Conservation (phyloP, 2,888 invertebrate genomes). For the Cylindroiulus punctatus region DNA sequence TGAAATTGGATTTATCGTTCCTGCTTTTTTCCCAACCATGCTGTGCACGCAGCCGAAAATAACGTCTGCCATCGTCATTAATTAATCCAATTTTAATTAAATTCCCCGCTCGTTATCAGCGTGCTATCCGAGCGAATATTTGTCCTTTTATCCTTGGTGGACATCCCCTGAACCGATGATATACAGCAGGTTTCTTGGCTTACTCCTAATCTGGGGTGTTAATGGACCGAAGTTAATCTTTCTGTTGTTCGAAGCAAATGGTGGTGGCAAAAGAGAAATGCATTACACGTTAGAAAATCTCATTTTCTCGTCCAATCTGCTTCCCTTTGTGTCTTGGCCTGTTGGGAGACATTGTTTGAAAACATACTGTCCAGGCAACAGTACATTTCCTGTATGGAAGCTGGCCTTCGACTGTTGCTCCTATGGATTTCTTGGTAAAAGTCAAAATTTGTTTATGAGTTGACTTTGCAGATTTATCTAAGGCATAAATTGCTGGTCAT, state of each 20-base stretch:
- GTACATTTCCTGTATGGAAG: too few relatives aligned
- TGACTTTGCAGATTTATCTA: too few relatives aligned
- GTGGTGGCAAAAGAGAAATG: neutral
- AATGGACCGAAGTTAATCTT: neutral
- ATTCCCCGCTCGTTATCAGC: neutral
- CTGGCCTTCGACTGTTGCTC: too few relatives aligned
- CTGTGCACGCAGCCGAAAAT: neutral
- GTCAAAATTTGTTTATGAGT: too few relatives aligned
- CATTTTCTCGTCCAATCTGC: slow-evolving; percentile 2
- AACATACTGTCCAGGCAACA: too few relatives aligned
- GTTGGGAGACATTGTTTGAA: too few relatives aligned
- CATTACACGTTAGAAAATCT: neutral
- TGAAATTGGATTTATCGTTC: neutral
- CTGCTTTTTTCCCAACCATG: neutral
- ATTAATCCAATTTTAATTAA: neutral
- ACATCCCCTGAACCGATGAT: neutral
- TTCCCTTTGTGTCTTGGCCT: neutral
- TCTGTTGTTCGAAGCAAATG: neutral
- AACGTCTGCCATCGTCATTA: neutral
- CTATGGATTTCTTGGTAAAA: too few relatives aligned
- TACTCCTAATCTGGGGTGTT: neutral
- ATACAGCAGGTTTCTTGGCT: neutral
- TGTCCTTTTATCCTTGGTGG: neutral
- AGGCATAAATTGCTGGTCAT: too few relatives aligned
- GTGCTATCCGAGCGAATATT: neutral